These are phyloP conservation scores for Tragelaphus buxtoni DNA, from an alignment of 2,113 vertebrate species.

Conservation along the genomic window DNA sequence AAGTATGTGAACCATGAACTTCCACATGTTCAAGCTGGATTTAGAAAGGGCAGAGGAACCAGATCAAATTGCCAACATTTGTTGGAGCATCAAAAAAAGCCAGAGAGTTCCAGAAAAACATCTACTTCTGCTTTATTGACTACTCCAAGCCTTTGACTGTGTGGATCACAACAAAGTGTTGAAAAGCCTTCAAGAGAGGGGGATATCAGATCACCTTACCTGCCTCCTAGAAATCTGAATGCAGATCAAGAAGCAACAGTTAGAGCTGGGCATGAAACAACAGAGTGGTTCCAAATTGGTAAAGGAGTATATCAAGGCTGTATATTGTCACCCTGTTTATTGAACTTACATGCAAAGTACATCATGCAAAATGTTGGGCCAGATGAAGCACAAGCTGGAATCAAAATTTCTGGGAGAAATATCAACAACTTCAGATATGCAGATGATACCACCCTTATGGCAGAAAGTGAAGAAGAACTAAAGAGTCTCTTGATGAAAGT, in stretches of 20 bases:
- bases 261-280: not conserved
- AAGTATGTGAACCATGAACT: not conserved
- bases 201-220: not conserved
- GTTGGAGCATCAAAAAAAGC: not conserved
- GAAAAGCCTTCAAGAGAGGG: not conserved
- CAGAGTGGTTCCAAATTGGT: not conserved
- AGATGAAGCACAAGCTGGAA: not conserved
- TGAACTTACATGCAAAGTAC: not conserved
- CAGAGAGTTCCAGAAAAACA: not conserved
- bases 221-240: not conserved
- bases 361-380: not conserved
- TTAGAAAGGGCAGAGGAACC: not conserved
- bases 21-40: not conserved
- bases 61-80: not conserved
- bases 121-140: not conserved
- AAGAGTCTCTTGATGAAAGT: not conserved
- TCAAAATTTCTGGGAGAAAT: not conserved
- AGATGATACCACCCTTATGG: not conserved
- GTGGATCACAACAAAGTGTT: not conserved
- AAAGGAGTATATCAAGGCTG: not conserved
- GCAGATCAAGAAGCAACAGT: not conserved
- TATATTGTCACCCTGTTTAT: not conserved
- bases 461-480: not conserved
- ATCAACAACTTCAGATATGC: not conserved
- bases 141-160: not conserved